Evolutionary conservation across 2,888 invertebrate genomes (phyloP).

Genomic region (Ryuthela nishihirai): DNA sequence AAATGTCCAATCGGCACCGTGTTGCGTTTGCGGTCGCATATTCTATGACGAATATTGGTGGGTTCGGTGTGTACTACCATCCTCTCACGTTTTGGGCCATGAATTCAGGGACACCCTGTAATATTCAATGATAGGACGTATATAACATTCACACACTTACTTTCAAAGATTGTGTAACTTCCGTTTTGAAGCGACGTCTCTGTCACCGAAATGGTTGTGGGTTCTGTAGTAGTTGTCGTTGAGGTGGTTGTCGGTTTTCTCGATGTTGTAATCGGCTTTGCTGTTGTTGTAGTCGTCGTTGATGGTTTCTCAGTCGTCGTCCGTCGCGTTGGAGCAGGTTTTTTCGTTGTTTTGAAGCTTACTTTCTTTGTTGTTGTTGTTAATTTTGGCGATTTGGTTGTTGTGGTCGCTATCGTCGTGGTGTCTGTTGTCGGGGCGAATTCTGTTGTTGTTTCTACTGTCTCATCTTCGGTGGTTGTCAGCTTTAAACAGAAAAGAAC

Average conservation of each 20-base stretch:
- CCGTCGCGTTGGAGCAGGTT: conserved; percentile 11
- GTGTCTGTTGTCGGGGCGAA: conserved; percentile 25
- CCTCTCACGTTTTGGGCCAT: too few relatives aligned
- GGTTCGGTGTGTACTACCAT: too few relatives aligned
- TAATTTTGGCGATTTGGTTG: conserved; percentile 12
- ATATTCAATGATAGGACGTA: too few relatives aligned
- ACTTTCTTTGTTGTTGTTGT: conserved; percentile 6
- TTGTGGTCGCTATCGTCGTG: conserved; percentile 9
- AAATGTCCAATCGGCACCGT: too few relatives aligned
- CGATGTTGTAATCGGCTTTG: conserved; percentile 40
- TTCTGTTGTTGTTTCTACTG: conserved; percentile 1
- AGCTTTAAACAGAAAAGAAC: too few relatives aligned
- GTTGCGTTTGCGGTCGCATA: too few relatives aligned
- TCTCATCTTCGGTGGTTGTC: conserved; percentile 10
- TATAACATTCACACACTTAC: too few relatives aligned
- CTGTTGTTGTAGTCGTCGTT: conserved; percentile 22
- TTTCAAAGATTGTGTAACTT: too few relatives aligned
- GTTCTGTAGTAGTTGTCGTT: conserved; percentile 4
- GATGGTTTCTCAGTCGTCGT: conserved; percentile 36
- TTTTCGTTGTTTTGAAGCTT: conserved; percentile 18
- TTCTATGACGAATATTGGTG: too few relatives aligned
- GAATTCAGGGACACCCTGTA: too few relatives aligned
- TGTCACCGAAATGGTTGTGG: conserved; percentile 15
- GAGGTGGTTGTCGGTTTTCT: conserved; percentile 18
- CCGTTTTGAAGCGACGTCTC: too few relatives aligned